phyloP scores from a whole-genome alignment of 2,888 invertebrate species.

The Leuctra nigra region DNA sequence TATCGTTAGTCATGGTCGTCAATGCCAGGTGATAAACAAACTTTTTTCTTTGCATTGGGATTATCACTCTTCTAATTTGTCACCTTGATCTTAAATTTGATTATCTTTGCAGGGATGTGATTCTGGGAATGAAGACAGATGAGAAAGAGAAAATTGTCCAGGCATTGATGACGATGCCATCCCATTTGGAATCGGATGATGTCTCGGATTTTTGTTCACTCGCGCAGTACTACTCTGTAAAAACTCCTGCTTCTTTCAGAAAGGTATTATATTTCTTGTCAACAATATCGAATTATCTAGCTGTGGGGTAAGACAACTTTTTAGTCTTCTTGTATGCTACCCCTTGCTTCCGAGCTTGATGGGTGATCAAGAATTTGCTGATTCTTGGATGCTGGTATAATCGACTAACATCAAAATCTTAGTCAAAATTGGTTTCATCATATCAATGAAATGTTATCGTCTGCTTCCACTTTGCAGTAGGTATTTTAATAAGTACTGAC shows the following conservation, averaged over 20 bases:
- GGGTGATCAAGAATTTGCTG: too few relatives aligned
- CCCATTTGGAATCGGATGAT: conserved; percentile 86
- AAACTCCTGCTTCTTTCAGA: conserved; percentile 89
- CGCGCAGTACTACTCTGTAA: conserved; percentile 90
- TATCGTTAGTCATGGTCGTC: conserved; percentile 89
- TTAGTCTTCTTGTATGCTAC: too few relatives aligned
- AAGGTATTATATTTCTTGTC: too few relatives aligned
- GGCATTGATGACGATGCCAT: conserved; percentile 67
- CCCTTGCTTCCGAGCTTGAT: too few relatives aligned
- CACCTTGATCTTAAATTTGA: too few relatives aligned
- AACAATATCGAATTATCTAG: too few relatives aligned
- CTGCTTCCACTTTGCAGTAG: conserved; percentile 86
- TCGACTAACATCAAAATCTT: neutral
- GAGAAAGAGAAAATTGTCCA: conserved; percentile 61
- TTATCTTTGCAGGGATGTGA: conserved; percentile 74
- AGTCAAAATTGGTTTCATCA: neutral
- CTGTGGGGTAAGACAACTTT: too few relatives aligned
- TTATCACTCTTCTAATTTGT: too few relatives aligned
- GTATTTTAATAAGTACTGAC: conserved; percentile 37
- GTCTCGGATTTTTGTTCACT: conserved; percentile 94
- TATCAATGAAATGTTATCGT: too few relatives aligned
- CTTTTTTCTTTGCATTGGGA: too few relatives aligned
- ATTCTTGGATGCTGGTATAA: too few relatives aligned
- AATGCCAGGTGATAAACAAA: conserved; percentile 62
- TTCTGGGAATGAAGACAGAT: conserved; percentile 68